These are phyloP conservation scores for Bufotes viridis DNA, from an alignment of 2,797 vertebrate genomes.

Conservation along the genomic window DNA sequence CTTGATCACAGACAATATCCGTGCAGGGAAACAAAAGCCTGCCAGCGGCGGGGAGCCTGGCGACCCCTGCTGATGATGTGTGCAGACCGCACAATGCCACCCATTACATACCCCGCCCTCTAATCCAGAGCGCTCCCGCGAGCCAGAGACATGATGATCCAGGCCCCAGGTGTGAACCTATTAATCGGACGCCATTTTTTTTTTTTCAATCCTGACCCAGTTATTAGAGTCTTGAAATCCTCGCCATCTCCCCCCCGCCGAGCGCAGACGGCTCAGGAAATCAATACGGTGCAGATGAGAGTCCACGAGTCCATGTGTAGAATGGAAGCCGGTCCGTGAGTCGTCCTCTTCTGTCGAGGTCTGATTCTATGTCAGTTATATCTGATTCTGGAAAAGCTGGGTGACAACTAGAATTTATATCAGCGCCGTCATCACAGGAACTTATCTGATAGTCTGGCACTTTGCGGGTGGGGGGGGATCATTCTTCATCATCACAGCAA, in stretches of 20 bases:
- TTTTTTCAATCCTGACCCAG: slow-evolving; percentile 38
- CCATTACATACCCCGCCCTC: slow-evolving; percentile 11
- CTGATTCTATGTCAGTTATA: background rate
- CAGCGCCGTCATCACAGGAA: too few relatives aligned
- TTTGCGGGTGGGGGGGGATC: too few relatives aligned
- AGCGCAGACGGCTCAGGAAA: background rate
- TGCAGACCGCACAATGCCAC: slow-evolving; percentile 2
- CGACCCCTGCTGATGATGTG: background rate
- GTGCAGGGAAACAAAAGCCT: slow-evolving; percentile 16
- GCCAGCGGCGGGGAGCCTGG: background rate
- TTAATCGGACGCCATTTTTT: background rate
- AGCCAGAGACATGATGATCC: background rate
- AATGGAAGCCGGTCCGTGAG: background rate
- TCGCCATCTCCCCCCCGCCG: background rate
- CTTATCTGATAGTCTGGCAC: too few relatives aligned
- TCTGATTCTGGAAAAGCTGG: background rate
- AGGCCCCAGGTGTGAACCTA: background rate
- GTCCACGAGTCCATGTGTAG: background rate
- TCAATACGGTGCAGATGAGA: background rate
- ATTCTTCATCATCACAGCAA: too few relatives aligned
- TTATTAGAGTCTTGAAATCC: slow-evolving; percentile 3
- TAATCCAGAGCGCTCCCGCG: background rate
- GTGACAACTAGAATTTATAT: background rate
- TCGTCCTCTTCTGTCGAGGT: background rate
- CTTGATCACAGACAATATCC: background rate